These are phyloP conservation scores for Chymomyza fuscimana DNA, from an alignment of 2,888 invertebrate species.

Conservation along the genomic window DNA sequence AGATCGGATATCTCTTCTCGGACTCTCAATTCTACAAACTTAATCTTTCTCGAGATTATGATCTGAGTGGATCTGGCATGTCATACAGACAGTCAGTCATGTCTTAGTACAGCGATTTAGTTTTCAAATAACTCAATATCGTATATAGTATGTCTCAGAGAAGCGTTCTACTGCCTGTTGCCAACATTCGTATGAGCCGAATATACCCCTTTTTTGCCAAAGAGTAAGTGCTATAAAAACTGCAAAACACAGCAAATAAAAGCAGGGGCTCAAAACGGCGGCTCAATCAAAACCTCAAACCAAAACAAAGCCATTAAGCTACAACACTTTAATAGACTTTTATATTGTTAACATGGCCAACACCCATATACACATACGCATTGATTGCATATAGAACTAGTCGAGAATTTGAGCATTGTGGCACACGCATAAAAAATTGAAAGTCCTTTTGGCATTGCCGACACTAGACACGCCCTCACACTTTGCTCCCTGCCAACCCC, in stretches of 20 bases:
- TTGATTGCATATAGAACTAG: slow-evolving; percentile 1
- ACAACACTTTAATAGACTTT: slow-evolving; percentile 58
- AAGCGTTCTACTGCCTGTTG: too few species aligned
- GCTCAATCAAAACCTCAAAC: slow-evolving; percentile 47
- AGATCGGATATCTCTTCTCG: too few species aligned
- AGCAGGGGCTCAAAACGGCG: slow-evolving; percentile 18
- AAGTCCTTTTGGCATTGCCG: slow-evolving; percentile 41
- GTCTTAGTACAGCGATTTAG: background rate
- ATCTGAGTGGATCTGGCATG: too few species aligned
- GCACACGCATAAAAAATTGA: slow-evolving; percentile 55
- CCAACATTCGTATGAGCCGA: too few species aligned
- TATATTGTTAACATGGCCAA: slow-evolving; percentile 38
- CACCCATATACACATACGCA: background rate
- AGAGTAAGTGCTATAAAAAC: slow-evolving; percentile 5
- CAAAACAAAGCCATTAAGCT: slow-evolving; percentile 55
- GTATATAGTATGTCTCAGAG: too few species aligned
- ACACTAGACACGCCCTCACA: slow-evolving; percentile 23
- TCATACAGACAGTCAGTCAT: too few species aligned
- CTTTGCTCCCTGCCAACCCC: background rate
- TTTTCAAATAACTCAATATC: too few species aligned
- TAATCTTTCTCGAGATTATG: too few species aligned
- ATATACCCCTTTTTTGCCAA: too few species aligned
- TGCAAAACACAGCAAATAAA: slow-evolving; percentile 26
- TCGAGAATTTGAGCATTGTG: slow-evolving; percentile 6
- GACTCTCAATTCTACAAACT: too few species aligned